phyloP scores from a whole-genome alignment of 2,797 vertebrate species.

The Cuniculus paca region DNA sequence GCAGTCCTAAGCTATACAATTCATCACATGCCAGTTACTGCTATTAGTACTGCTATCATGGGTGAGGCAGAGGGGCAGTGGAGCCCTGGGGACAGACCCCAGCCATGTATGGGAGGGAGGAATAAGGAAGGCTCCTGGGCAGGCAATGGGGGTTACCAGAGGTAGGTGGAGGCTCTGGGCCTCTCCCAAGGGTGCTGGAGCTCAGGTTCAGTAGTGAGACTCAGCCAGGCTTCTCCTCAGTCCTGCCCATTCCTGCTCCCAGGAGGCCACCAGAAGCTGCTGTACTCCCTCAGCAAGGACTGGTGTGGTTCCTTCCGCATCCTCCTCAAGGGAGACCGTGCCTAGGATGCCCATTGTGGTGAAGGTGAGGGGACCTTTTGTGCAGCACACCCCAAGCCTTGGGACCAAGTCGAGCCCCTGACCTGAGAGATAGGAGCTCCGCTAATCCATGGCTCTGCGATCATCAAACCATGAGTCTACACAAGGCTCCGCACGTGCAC shows the following conservation, averaged over 20 bases:
- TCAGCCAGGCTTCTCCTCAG: no score
- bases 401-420: background rate
- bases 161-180: background rate
- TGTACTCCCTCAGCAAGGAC: slow-evolving; percentile 88
- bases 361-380: slow-evolving; percentile 40
- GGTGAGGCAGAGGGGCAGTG: background rate
- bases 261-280: slow-evolving; percentile 59
- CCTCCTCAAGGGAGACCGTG: background rate
- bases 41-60: background rate
- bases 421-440: background rate
- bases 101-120: fast-evolving
- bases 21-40: no score
- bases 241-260: background rate
- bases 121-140: background rate
- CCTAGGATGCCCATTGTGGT: slow-evolving; percentile 1
- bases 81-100: background rate
- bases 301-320: slow-evolving; percentile 70
- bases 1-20: fast-evolving
- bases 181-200: background rate
- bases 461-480: fast-evolving
- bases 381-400: no score
- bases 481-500: fast-evolving
- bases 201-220: background rate
- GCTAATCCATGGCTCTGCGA: background rate
- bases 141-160: background rate